Base-by-base conservation (phyloP, 2,113 vertebrate genomes). In the Galeopterus variegatus region DNA sequence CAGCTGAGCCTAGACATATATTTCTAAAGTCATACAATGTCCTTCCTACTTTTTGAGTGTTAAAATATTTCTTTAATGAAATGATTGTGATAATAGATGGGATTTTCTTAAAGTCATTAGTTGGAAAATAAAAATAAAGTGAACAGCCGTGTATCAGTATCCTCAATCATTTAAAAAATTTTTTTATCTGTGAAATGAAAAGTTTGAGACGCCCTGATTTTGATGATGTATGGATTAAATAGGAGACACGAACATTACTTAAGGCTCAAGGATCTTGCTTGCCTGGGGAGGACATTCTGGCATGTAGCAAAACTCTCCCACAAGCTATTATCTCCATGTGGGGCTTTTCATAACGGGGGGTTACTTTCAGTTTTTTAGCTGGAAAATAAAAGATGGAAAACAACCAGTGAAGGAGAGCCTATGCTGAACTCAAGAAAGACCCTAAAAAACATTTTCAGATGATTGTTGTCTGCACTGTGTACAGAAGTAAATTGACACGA, bases 121-220 rank as follows among this genome's bases (percentile, higher is more conserved):
- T 28, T 84, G 52, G 88, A 95, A 60, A 88, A 72, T 33, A 45
- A 76, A 88, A 87, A 72, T 9, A 65, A 91, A 88, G 31, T 82
- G 69, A 96, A 80, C 9, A 70, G 31, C 76, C 67, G 92, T 85
- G n/a, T 7, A 26, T 52, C 13, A 79, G 7, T 52, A 75, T 54
- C 24, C 6, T 54, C 15, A 33, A 64, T 70, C 18, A 96, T 21
- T 54, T 77, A 88, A 85, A 91, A n/a, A 81, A 48, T 17, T 88
- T 9, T 91, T 97, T 93, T 77, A 88, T 62, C 13, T 85, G 56
- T 96, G 72, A 93, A 82, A 97, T 14, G 10, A 73, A 79, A 96
- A 81, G 26, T 33, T 58, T 12, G 9, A 76, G 69, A 76, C 2
- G 21, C 13, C 18, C 41, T 80, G 33, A 56, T 76, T 92, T 80